phyloP scores from a whole-genome alignment of 2,888 invertebrate species.

The Mythimna impura region DNA sequence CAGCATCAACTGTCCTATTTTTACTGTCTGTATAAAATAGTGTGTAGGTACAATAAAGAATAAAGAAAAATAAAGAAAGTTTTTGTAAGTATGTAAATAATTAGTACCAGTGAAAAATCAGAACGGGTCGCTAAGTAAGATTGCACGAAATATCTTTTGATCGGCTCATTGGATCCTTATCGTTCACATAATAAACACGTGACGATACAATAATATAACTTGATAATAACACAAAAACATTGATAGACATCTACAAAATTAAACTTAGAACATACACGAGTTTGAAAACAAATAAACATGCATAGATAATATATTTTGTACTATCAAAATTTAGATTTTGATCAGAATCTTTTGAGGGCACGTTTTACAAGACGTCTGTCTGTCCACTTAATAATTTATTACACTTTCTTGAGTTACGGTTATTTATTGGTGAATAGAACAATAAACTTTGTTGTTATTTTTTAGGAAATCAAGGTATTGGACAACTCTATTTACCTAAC shows the following conservation, averaged over 20 bases:
- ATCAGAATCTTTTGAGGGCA: conserved; percentile 41
- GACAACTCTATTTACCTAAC: too few relatives aligned
- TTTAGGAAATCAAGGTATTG: too few relatives aligned
- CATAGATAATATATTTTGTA: neutral
- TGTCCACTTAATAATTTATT: conserved; percentile 4
- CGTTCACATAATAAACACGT: neutral
- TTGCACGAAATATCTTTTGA: too few relatives aligned
- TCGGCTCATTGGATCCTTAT: neutral
- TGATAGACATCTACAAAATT: conserved; percentile 23
- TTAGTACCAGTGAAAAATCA: neutral
- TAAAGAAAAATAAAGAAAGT: too few relatives aligned
- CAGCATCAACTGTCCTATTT: too few relatives aligned
- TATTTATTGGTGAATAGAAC: conserved; percentile 1
- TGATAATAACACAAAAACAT: neutral
- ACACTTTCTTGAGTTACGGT: conserved; percentile 10
- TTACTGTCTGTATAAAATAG: too few relatives aligned
- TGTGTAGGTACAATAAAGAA: too few relatives aligned
- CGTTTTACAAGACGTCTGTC: neutral
- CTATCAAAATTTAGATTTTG: conserved; percentile 14
- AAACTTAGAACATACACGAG: conserved; percentile 19
- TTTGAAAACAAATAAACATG: conserved; percentile 31
- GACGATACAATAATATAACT: conserved; percentile 5
- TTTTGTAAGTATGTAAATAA: neutral
- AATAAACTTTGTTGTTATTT: conserved; percentile 3
- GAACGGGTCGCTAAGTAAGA: too few relatives aligned